Evolutionary conservation across 1,140 invertebrate genomes (phyloP), one percentile per base, ranked within the genome.

Genomic region (Heliothis subflexa): DNA sequence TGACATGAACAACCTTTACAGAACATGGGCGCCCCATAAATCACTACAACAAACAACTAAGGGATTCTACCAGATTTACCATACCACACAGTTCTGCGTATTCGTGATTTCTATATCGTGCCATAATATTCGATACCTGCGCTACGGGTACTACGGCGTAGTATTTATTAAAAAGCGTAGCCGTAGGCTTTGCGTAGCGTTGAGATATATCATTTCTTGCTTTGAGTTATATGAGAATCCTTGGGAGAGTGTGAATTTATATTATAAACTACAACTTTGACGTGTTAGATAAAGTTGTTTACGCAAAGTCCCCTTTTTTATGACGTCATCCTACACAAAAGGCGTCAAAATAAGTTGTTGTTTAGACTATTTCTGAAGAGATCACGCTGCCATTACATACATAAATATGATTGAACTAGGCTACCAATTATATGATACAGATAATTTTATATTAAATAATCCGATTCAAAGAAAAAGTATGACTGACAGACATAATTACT

Each of bases 1-100:
- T 66, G 62, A 66, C 40, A 66, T 47, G 62, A 47, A 21, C 16
- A 47, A 66, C 62, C 62, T 47, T 66, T 47, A 18, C n/a, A 16
- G 62, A 66, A 66, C 62, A 66, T 47, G 40, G 40, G 62, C 33
- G 12, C 7, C 40, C 62, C 5, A 64, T 66, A 66, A 66, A 66
- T 66, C 40, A 66, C 62, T 66, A 66, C 40, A 40, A 16, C n/a
- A 33, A 64, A 47, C 40, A 64, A 47, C 16, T n/a, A 66, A 66
- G 62, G 62, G 62, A 21, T 66, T 16, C 9, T 47, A 33, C 3
- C 40, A 64, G 33, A 64, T 47, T 66, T 47, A 66, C 40, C 40
- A 47, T 47, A 13, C 62, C 5, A 25, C 21, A 25, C 21, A 18
- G 62, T 66, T 47, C n/a, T 16, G 40, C 16, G n/a, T 47, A 47